Conservation (phyloP, 1,140 invertebrate genomes). For the Pectinophora gossypiella region DNA sequence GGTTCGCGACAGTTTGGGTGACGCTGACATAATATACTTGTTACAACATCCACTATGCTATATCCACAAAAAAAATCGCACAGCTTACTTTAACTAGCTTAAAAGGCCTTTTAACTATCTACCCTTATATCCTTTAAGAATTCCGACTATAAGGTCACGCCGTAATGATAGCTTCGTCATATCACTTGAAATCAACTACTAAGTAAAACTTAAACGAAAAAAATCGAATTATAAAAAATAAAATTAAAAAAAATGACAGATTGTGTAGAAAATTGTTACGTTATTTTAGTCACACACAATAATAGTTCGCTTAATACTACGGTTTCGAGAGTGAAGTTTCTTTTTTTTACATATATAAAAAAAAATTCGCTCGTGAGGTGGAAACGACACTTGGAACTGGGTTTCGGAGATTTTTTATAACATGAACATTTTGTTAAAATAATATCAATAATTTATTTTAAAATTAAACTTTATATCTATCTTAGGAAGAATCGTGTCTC, state of each 20-base stretch:
- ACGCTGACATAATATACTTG: conserved; percentile 1
- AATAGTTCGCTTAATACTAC: conserved; percentile 60
- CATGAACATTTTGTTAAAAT: too few species aligned
- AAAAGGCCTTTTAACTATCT: conserved; percentile 70
- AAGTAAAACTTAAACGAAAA: conserved; percentile 42
- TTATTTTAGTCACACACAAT: conserved; percentile 59
- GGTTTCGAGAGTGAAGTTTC: conserved; percentile 58
- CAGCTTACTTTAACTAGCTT: conserved; percentile 53
- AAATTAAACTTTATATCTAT: too few species aligned
- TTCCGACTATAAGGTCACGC: conserved; percentile 68
- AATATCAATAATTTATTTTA: too few species aligned
- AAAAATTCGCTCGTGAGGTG: conserved; percentile 1
- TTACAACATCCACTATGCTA: conserved; percentile 51
- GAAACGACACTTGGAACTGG: too few species aligned
- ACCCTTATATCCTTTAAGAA: conserved; percentile 68
- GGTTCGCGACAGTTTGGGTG: background rate
- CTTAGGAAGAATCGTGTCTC: too few species aligned
- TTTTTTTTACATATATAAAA: conserved; percentile 6
- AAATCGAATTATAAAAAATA: conserved; percentile 42
- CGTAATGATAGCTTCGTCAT: conserved; percentile 57
- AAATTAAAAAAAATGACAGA: conserved; percentile 46
- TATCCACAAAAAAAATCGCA: conserved; percentile 46
- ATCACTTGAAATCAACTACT: conserved; percentile 66
- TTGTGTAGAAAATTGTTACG: conserved; percentile 66
- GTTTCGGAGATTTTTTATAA: too few species aligned